A percentile compares a stretch with the other conserved stretches of the same genome.
phyloP scores from a whole-genome alignment of 2,888 invertebrate genomes.

The Pinctada fucata region DNA sequence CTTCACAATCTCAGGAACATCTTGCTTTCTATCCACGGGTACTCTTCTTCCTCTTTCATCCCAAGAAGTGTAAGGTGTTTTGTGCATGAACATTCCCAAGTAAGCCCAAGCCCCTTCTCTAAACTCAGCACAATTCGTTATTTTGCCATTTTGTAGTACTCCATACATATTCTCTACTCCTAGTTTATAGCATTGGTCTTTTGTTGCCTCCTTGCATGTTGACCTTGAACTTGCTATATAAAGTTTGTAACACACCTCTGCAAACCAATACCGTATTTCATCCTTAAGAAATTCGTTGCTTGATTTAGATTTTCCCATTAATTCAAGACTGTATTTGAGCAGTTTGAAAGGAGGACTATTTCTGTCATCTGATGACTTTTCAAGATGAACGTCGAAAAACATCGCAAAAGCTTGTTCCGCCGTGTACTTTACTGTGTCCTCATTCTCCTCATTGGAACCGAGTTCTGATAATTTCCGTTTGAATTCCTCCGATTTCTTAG shows the following conservation, averaged over 20 bases:
- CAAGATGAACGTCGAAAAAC: conserved; percentile 25
- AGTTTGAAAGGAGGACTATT: not conserved
- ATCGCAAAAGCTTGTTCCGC: conserved; percentile 34
- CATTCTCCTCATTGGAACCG: not conserved
- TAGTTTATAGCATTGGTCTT: not conserved
- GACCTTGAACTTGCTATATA: conserved; percentile 1
- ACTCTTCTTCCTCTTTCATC: not conserved
- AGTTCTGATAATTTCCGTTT: not conserved
- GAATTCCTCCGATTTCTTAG: not conserved
- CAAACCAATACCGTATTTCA: conserved; percentile 29
- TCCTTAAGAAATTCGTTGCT: not conserved
- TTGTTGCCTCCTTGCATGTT: not conserved
- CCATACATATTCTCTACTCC: conserved; percentile 7
- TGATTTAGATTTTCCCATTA: not conserved
- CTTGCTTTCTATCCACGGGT: not conserved
- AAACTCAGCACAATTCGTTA: not conserved
- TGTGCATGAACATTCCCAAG: conserved; percentile 26
- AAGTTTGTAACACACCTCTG: conserved; percentile 2
- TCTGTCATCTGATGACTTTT: conserved; percentile 14
- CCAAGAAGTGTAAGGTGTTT: not conserved
- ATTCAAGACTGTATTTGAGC: conserved; percentile 9
- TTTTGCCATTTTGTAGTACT: not conserved
- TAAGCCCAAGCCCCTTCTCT: conserved; percentile 12
- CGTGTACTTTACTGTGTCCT: not conserved
- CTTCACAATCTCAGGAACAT: not conserved